phyloP scores from a whole-genome alignment of 2,888 invertebrate species.

The Drosophila tripunctata region DNA sequence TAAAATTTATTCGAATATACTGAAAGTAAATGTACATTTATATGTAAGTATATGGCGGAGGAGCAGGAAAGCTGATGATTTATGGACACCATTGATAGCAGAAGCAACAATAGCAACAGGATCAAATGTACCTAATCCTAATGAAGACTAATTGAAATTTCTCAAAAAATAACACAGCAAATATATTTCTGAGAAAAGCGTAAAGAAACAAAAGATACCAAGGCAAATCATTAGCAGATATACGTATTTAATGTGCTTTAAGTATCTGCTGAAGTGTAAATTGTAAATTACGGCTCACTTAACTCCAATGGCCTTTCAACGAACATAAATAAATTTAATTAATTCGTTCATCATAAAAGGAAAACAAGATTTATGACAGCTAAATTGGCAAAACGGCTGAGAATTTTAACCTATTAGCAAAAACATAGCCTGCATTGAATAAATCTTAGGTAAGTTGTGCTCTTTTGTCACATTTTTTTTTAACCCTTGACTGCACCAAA shows the following conservation, averaged over 20 bases:
- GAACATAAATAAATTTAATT: slow-evolving; percentile 21
- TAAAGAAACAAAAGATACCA: slow-evolving; percentile 1
- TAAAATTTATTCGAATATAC: neutral
- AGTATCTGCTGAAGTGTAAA: slow-evolving; percentile 39
- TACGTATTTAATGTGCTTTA: neutral
- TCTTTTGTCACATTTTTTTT: no score
- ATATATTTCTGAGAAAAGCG: neutral
- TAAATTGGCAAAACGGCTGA: neutral
- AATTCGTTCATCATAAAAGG: neutral
- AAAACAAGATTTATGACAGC: neutral
- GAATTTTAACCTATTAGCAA: neutral
- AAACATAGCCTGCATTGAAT: no score
- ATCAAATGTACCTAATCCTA: neutral
- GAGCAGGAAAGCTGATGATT: slow-evolving; percentile 23
- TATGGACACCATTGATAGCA: slow-evolving; percentile 24
- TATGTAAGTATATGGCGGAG: neutral
- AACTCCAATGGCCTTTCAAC: slow-evolving; percentile 11
- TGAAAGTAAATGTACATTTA: no score
- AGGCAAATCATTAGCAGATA: slow-evolving; percentile 8
- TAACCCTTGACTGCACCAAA: no score
- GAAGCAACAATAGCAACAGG: neutral
- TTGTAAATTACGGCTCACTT: slow-evolving; percentile 27
- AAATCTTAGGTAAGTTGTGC: no score
- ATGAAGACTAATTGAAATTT: slow-evolving; percentile 20
- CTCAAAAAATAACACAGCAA: neutral